Conservation (phyloP, 2,888 invertebrate genomes). For the Xestobium rufovillosum region DNA sequence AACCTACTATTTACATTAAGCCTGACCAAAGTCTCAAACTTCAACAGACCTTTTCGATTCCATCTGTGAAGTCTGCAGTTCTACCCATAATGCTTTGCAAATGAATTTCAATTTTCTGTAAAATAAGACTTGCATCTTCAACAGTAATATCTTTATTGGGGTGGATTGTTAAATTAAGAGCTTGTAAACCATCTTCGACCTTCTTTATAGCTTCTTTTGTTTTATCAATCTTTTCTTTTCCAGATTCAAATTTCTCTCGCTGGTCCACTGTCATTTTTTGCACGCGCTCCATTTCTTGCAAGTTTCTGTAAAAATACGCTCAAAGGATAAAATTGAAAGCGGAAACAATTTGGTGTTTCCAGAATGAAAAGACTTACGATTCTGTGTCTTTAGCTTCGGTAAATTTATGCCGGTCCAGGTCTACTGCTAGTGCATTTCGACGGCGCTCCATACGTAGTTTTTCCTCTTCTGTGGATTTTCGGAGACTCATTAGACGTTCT, state of each 20-base stretch:
- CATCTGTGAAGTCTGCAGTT: no score
- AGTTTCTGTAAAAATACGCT: constrained; percentile 51
- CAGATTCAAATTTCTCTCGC: constrained; percentile 39
- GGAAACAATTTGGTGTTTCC: constrained; percentile 1
- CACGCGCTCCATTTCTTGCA: constrained; percentile 60
- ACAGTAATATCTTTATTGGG: no score
- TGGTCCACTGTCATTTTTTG: constrained; percentile 53
- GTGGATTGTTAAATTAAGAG: no score
- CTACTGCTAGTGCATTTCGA: constrained; percentile 56
- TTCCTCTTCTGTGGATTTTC: constrained; percentile 64
- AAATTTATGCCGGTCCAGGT: constrained; percentile 70
- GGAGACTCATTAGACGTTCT: constrained; percentile 60
- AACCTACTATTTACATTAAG: no score
- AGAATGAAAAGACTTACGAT: constrained; percentile 51
- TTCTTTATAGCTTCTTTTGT: constrained; percentile 26
- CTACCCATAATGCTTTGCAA: no score
- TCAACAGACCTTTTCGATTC: no score
- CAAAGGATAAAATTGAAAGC: no score
- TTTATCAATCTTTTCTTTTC: constrained; percentile 36
- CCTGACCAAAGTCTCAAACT: no score
- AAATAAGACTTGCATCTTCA: no score
- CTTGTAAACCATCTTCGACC: constrained; percentile 23
- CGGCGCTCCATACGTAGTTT: constrained; percentile 62
- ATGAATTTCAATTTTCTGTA: no score
- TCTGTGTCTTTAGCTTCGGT: constrained; percentile 74